Conservation (phyloP, 2,888 invertebrate species). For the Polydesmus complanatus region DNA sequence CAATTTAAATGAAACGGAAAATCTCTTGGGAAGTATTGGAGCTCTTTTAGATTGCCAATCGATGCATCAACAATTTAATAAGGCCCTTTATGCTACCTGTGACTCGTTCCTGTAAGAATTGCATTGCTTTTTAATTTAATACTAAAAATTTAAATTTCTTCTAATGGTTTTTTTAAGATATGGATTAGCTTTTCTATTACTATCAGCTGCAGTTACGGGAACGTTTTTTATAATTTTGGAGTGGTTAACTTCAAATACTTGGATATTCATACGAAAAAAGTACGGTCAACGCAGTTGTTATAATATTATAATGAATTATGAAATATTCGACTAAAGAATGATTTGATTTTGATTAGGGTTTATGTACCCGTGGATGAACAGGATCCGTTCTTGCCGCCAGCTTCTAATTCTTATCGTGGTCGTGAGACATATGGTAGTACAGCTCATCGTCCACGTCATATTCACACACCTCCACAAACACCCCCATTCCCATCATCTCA, state of each 20-base stretch:
- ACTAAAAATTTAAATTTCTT: background rate
- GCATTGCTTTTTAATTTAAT: slow-evolving; percentile 2
- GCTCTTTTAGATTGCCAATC: slow-evolving; percentile 69
- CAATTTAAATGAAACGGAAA: slow-evolving; percentile 59
- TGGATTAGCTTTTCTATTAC: slow-evolving; percentile 70
- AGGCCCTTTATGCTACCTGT: slow-evolving; percentile 65
- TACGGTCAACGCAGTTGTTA: slow-evolving; percentile 31
- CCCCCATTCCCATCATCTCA: slow-evolving; percentile 25
- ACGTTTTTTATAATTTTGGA: slow-evolving; percentile 81
- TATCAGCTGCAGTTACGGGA: slow-evolving; percentile 73
- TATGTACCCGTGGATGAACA: slow-evolving; percentile 60
- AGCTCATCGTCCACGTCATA: slow-evolving; percentile 15
- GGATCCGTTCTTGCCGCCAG: slow-evolving; percentile 55
- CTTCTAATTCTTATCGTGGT: slow-evolving; percentile 42
- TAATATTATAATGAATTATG: slow-evolving; percentile 4
- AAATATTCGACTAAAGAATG: slow-evolving; percentile 18
- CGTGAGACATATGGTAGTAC: slow-evolving; percentile 15
- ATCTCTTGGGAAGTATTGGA: slow-evolving; percentile 36
- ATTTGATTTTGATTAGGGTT: no score
- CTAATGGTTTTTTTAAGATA: slow-evolving; percentile 21
- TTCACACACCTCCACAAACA: slow-evolving; percentile 24
- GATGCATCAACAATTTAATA: slow-evolving; percentile 66
- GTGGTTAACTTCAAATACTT: slow-evolving; percentile 88
- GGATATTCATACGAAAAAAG: slow-evolving; percentile 91
- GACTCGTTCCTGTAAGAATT: slow-evolving; percentile 53